These are phyloP conservation scores for Maconellicoccus hirsutus DNA, from an alignment of 1,140 invertebrate species.

Conservation along the genomic window DNA sequence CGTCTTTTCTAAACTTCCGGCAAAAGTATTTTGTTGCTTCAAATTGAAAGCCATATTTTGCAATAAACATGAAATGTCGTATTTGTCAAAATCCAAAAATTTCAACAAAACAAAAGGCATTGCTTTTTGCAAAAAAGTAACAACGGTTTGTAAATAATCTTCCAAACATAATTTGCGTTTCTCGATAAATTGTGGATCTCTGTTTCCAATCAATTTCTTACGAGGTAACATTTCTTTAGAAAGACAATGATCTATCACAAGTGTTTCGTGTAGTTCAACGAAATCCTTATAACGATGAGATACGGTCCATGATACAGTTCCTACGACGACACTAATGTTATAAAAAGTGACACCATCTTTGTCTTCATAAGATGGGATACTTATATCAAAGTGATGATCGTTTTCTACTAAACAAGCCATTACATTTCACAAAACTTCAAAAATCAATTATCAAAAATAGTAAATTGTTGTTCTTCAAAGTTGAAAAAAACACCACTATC, in stretches of 20 bases:
- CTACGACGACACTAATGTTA: constrained; percentile 52
- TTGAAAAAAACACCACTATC: no score
- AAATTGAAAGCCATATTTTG: constrained; percentile 62
- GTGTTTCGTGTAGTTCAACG: constrained; percentile 68
- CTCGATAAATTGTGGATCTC: constrained; percentile 70
- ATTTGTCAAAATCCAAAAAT: constrained; percentile 68
- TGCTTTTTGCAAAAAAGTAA: constrained; percentile 56
- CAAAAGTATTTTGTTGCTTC: constrained; percentile 51
- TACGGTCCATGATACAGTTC: constrained; percentile 63
- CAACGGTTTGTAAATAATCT: constrained; percentile 63
- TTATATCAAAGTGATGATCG: constrained; percentile 46
- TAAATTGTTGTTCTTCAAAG: no score
- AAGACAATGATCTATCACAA: constrained; percentile 63
- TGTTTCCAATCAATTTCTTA: constrained; percentile 76
- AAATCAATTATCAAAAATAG: no score
- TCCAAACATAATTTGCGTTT: constrained; percentile 65
- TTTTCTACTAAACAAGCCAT: constrained; percentile 52
- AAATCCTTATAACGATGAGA: constrained; percentile 82
- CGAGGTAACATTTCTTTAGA: constrained; percentile 75
- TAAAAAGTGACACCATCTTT: constrained; percentile 51
- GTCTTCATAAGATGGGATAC: constrained; percentile 44
- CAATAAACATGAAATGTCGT: constrained; percentile 69
- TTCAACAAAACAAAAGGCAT: constrained; percentile 62
- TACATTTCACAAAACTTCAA: constrained; percentile 13
- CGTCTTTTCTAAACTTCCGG: constrained; percentile 43